phyloP scores from a whole-genome alignment of 2,797 vertebrate species.

The Allochrocebus solatus region DNA sequence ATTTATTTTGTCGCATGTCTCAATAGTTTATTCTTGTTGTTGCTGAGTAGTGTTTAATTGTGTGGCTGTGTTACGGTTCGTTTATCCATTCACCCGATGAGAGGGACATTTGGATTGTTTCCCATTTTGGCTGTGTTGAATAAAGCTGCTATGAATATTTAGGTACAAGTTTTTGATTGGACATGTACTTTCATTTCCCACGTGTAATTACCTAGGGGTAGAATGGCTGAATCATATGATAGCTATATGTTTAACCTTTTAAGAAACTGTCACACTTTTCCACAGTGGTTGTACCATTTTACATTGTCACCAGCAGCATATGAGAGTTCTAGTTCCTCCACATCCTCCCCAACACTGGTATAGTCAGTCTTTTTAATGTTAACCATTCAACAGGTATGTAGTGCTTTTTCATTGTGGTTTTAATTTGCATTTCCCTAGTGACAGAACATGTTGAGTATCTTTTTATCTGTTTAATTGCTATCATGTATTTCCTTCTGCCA shows the following conservation, averaged over 20 bases:
- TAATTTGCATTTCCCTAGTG: not conserved
- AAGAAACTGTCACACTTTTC: not conserved
- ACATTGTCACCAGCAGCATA: rapidly evolving
- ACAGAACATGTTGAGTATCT: not conserved
- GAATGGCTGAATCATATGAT: not conserved
- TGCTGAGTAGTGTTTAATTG: not conserved
- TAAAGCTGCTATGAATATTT: not conserved
- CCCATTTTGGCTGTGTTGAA: not conserved
- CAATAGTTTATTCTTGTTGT: not conserved
- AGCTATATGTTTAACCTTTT: not conserved
- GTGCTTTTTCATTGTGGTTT: not conserved
- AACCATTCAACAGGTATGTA: not conserved
- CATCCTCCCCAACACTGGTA: rapidly evolving
- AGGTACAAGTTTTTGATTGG: not conserved
- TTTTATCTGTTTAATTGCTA: not conserved
- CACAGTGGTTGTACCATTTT: not conserved
- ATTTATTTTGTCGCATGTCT: not conserved
- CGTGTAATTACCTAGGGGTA: too few species aligned
- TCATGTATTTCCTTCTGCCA: not conserved
- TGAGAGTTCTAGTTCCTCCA: not conserved
- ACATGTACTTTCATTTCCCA: not conserved
- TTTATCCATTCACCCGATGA: not conserved
- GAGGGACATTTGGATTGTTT: not conserved
- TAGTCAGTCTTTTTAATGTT: not conserved
- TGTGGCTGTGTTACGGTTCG: rapidly evolving